Base-by-base conservation (phyloP, 2,888 invertebrate genomes). In the Bibio marci region DNA sequence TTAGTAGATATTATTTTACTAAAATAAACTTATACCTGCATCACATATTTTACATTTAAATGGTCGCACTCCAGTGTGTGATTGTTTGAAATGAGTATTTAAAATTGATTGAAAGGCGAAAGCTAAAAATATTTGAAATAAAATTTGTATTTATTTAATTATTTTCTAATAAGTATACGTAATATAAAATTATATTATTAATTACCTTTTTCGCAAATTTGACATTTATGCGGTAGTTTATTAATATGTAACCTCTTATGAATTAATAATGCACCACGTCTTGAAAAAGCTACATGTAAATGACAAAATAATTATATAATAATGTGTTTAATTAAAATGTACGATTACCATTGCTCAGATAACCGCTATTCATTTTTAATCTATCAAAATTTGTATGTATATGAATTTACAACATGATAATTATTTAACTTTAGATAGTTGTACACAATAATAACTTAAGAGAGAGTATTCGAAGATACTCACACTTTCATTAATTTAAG, bases 41-140 rank as follows among this genome's bases (percentile, higher is more conserved):
- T 40, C 38, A 18, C 46, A 46, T 13, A 32, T 35, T 26, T 40
- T 41, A 33, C 46, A 46, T 38, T 46, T 43, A 28, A 30, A 46
- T 3, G 46, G 45, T 14, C 32, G 35, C 35, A 44, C 45, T 4
- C 44, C 44, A 2, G 45, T 45, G 28, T 45, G 45, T 2, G 41
- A 43, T 22, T 44, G 44, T n/a, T n/a, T n/a, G 11, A 43, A 14
- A 36, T 46, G 46, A 10, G 43, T 43, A n/a, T 38, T 44, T 28
- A 46, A 31, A 4, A 44, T 39, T 12, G 44, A 44, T 35, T 40
- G 44, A 37, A 44, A 44, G 12, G 40, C 36, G 22, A 45, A 45
- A 28, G 43, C 30, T 26, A 26, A 8, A 8, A n/a, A 26, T 26
- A 26, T 8, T 6, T 26, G 4, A 7, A 4, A 4, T 5, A 28